A percentile compares a stretch with the other conserved stretches of the same genome.
These are phyloP conservation scores for Venustoraphidia nigricollis DNA, from an alignment of 2,888 invertebrate genomes.

Conservation along the genomic window DNA sequence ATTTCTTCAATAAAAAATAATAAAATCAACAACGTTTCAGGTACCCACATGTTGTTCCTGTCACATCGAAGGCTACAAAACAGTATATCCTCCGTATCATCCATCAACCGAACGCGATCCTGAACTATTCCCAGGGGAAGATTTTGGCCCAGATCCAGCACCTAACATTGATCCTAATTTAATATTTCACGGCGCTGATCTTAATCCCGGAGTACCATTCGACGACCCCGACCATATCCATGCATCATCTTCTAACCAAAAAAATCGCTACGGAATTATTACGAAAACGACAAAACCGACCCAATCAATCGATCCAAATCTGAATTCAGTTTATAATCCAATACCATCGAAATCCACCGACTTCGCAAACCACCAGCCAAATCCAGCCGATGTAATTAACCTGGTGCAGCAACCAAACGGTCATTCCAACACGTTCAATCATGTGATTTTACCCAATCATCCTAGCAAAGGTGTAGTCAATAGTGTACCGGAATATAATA, in stretches of 20 bases:
- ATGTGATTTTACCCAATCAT: background rate
- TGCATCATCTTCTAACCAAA: background rate
- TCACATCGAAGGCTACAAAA: conserved; percentile 61
- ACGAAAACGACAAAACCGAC: background rate
- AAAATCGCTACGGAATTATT: no score
- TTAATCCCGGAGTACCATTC: conserved; percentile 6
- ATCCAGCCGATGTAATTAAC: no score
- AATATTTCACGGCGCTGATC: conserved; percentile 9
- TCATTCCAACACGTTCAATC: no score
- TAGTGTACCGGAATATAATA: no score
- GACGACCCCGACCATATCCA: conserved; percentile 5
- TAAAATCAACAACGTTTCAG: conserved; percentile 22
- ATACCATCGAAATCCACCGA: no score
- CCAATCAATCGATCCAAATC: background rate
- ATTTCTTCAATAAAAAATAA: background rate
- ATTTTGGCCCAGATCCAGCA: conserved; percentile 23
- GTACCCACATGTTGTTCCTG: conserved; percentile 71
- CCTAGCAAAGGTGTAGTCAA: background rate
- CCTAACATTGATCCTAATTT: conserved; percentile 5
- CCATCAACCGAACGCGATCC: conserved; percentile 34
- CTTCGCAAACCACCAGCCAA: no score
- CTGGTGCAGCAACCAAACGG: no score
- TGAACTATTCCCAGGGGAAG: conserved; percentile 41
- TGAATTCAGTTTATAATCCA: no score
- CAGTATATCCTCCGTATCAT: conserved; percentile 46